A percentile compares a stretch with the other conserved stretches of the same genome.
Evolutionary conservation across 2,113 vertebrate genomes (phyloP).

Genomic region (Scalopus aquaticus): DNA sequence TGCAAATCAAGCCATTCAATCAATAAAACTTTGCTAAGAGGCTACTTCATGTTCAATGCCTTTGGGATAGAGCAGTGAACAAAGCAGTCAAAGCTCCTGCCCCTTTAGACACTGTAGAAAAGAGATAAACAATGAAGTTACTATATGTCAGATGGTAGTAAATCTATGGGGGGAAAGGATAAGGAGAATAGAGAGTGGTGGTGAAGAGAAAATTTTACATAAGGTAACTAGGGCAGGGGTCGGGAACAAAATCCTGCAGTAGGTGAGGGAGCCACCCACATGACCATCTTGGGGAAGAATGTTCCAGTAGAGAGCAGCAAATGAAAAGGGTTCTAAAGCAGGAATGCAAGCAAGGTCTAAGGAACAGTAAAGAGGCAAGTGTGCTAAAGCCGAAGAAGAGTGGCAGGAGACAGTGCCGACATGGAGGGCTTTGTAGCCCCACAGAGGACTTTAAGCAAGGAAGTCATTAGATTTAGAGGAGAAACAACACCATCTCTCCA

Average conservation of each 20-base stretch:
- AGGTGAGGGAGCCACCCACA: background rate
- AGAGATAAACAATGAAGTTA: background rate
- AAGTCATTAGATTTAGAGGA: background rate
- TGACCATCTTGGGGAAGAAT: background rate
- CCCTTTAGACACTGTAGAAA: background rate
- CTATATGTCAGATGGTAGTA: background rate
- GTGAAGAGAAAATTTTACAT: background rate
- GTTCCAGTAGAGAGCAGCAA: background rate
- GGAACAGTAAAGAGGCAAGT: background rate
- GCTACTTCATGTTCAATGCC: background rate
- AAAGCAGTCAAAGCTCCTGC: background rate
- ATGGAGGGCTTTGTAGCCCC: background rate
- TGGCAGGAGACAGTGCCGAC: background rate
- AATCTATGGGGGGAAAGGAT: background rate
- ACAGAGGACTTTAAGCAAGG: background rate
- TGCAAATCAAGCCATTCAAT: slow-evolving; percentile 3
- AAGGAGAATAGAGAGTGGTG: background rate
- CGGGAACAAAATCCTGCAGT: background rate
- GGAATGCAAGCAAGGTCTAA: background rate
- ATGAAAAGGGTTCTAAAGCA: background rate
- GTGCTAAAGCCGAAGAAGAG: background rate
- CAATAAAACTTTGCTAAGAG: slow-evolving; percentile 28
- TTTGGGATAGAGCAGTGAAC: background rate
- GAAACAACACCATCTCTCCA: background rate
- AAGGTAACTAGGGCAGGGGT: background rate